A percentile compares a stretch with the other conserved stretches of the same genome.
These are phyloP conservation scores for Grammomys dolichurus DNA, from an alignment of 2,113 vertebrate genomes.

Conservation along the genomic window DNA sequence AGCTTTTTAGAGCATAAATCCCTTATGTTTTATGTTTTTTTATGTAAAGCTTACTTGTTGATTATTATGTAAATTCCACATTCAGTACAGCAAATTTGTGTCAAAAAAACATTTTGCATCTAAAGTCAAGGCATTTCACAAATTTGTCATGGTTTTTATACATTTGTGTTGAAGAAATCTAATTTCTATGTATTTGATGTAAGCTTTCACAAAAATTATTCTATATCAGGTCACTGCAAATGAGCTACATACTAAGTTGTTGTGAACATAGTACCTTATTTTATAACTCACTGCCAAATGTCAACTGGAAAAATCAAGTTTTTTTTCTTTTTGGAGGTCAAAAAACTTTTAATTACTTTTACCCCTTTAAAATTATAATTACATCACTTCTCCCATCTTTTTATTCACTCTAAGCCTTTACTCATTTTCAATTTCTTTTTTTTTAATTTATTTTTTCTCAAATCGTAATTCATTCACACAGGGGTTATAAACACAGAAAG, in stretches of 20 bases:
- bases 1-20: background rate
- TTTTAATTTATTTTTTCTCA: too few relatives aligned
- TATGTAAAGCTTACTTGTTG: background rate
- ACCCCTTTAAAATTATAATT: too few relatives aligned
- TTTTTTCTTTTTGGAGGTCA: too few relatives aligned
- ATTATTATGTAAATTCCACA: background rate
- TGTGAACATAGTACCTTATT: background rate
- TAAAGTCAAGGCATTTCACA: background rate
- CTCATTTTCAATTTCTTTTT: too few relatives aligned
- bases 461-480: too few relatives aligned
- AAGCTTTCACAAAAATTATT: background rate
- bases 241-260: background rate
- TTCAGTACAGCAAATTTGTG: background rate
- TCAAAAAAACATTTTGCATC: background rate
- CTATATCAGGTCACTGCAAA: background rate
- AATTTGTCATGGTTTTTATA: background rate
- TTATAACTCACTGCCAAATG: background rate
- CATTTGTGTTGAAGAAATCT: background rate
- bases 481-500: too few relatives aligned
- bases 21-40: background rate
- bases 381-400: too few relatives aligned
- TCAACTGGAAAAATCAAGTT: background rate
- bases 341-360: too few relatives aligned
- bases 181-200: background rate
- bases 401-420: too few relatives aligned